Evolutionary conservation across 2,888 invertebrate genomes (phyloP).

Genomic region (Aleiodes alternator): DNA sequence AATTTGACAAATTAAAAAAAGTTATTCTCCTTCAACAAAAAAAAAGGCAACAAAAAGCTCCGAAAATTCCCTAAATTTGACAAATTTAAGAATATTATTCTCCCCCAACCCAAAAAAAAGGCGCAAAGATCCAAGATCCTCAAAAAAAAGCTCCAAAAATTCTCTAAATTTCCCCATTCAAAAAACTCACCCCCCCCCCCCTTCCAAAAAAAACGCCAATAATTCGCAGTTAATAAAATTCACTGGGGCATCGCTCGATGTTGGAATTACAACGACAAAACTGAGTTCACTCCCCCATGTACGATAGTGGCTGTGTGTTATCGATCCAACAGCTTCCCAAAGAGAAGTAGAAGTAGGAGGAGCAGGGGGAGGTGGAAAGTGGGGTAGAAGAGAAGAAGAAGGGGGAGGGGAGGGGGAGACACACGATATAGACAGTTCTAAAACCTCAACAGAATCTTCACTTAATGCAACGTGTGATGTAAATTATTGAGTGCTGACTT

Average conservation of each 20-base stretch:
- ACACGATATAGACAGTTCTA: slow-evolving; percentile 18
- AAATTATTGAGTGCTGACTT: slow-evolving; percentile 34
- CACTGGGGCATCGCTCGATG: slow-evolving; percentile 44
- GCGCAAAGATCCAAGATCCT: too few relatives aligned
- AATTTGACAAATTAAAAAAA: too few relatives aligned
- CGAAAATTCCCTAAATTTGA: too few relatives aligned
- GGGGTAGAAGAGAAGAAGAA: slow-evolving; percentile 41
- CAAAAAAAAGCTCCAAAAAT: too few relatives aligned
- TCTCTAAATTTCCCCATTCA: too few relatives aligned
- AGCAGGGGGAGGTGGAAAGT: background rate
- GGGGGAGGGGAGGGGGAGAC: background rate
- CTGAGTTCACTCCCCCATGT: slow-evolving; percentile 37
- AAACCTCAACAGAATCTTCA: slow-evolving; percentile 48
- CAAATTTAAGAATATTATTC: background rate
- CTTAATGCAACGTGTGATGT: slow-evolving; percentile 31
- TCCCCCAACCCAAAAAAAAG: background rate
- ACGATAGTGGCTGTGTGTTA: slow-evolving; percentile 50
- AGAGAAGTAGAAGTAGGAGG: slow-evolving; percentile 41
- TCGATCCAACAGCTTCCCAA: slow-evolving; percentile 66
- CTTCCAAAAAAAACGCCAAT: background rate
- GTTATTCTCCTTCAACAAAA: too few relatives aligned
- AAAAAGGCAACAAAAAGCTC: too few relatives aligned
- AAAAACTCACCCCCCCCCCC: too few relatives aligned
- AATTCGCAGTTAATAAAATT: slow-evolving; percentile 32
- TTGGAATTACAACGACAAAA: slow-evolving; percentile 41